Conservation (phyloP, 1,140 invertebrate genomes). For the Brachionus asplanchnoidis region DNA sequence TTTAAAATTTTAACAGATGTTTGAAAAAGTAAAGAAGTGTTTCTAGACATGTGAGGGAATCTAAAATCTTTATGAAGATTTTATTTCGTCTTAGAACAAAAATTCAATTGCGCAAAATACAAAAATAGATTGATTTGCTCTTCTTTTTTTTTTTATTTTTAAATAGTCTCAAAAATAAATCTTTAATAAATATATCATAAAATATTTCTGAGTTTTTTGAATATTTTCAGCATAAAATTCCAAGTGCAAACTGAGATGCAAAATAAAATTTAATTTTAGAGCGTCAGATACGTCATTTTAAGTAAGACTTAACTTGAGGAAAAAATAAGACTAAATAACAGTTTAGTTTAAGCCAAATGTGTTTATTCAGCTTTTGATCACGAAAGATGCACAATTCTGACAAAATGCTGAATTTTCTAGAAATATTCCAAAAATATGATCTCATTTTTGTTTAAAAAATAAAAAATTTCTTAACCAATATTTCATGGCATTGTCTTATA, state of each 20-base stretch:
- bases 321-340: not conserved
- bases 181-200: not conserved
- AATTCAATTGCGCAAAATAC: not conserved
- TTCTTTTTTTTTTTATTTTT: not conserved
- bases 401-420: not conserved
- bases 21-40: not conserved
- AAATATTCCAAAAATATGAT: not conserved
- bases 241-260: not conserved
- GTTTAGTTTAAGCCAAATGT: not conserved
- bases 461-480: no score
- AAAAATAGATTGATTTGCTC: not conserved
- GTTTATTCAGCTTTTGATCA: not conserved
- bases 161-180: no score
- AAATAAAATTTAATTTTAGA: conserved; percentile 12
- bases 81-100: not conserved
- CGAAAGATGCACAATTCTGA: not conserved
- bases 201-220: not conserved
- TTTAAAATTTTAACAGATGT: not conserved
- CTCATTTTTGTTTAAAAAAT: no score
- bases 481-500: no score
- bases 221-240: conserved; percentile 7
- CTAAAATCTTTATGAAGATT: not conserved
- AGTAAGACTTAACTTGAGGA: not conserved
- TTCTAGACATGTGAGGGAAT: not conserved
- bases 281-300: not conserved